Evolutionary conservation across 2,888 invertebrate genomes (phyloP).

Genomic region (Papilio elwesi): DNA sequence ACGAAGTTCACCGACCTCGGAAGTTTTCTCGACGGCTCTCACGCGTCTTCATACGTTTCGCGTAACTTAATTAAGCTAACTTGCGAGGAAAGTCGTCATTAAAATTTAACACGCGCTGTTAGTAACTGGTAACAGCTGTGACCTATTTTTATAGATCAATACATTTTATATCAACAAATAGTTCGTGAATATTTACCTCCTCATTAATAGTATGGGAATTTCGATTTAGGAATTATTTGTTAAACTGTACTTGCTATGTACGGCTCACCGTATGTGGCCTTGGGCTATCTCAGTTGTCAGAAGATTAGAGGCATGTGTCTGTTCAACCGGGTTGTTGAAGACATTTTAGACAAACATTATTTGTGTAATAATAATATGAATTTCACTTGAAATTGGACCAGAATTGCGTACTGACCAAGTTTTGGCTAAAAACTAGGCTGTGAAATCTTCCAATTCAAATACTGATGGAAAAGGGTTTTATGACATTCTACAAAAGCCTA

Average conservation of each 20-base stretch:
- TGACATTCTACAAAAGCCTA: too few relatives aligned
- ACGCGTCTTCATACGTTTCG: conserved; percentile 46
- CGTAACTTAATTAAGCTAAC: conserved; percentile 48
- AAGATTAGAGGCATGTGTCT: neutral
- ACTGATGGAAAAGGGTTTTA: conserved; percentile 17
- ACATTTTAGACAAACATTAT: neutral
- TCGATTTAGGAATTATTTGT: neutral
- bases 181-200: neutral
- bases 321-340: neutral
- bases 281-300: neutral
- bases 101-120: conserved; percentile 35
- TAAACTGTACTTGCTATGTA: neutral
- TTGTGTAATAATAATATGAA: neutral
- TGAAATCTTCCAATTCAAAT: neutral
- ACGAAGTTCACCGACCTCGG: conserved; percentile 33
- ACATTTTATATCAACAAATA: neutral
- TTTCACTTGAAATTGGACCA: neutral
- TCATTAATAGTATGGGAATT: neutral
- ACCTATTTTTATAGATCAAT: conserved; percentile 27
- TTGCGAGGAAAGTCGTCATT: conserved; percentile 41
- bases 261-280: neutral
- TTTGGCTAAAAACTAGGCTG: neutral
- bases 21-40: conserved; percentile 43
- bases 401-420: neutral
- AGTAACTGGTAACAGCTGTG: conserved; percentile 22